A percentile compares a stretch with the other conserved stretches of the same genome.
These are phyloP conservation scores for Oplegnathus fasciatus DNA, from an alignment of 2,113 vertebrate genomes.

Conservation along the genomic window DNA sequence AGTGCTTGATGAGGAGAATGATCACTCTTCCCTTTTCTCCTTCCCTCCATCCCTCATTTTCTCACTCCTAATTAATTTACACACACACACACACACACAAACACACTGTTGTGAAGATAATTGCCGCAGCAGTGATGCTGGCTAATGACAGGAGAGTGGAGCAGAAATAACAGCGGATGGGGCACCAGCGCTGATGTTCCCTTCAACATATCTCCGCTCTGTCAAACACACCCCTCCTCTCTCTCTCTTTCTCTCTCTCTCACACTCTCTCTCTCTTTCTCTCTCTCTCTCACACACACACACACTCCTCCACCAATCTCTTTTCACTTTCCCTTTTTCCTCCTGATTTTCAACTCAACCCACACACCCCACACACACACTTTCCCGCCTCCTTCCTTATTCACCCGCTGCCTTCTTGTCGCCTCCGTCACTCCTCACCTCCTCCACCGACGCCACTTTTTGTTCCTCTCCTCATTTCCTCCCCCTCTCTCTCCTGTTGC, in stretches of 20 bases:
- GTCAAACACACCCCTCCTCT: slow-evolving; percentile 18
- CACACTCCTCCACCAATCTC: neutral
- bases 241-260: neutral
- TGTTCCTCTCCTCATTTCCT: slow-evolving; percentile 33
- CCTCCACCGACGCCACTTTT: slow-evolving; percentile 36
- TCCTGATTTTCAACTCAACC: slow-evolving; percentile 17
- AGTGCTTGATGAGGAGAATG: slow-evolving; percentile 65
- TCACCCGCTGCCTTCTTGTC: slow-evolving; percentile 53
- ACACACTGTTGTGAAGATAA: slow-evolving; percentile 63
- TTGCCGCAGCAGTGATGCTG: slow-evolving; percentile 51
- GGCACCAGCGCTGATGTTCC: slow-evolving; percentile 57
- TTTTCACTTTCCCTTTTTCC: slow-evolving; percentile 18
- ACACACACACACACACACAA: slow-evolving; percentile 31
- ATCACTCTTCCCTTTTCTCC: slow-evolving; percentile 51
- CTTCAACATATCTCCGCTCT: slow-evolving; percentile 43
- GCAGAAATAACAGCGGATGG: slow-evolving; percentile 62
- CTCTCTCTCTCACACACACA: neutral
- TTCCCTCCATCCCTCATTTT: slow-evolving; percentile 59
- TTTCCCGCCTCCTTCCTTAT: slow-evolving; percentile 37
- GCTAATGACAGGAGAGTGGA: slow-evolving; percentile 71
- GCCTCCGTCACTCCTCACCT: slow-evolving; percentile 53
- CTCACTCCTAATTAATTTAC: slow-evolving; percentile 67
- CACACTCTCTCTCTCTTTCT: neutral
- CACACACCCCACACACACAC: slow-evolving; percentile 21
- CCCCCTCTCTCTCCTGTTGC: slow-evolving; percentile 13